A percentile compares a stretch with the other conserved stretches of the same genome.
Evolutionary conservation across 2,888 invertebrate genomes (phyloP).

Genomic region (Hydropsyche betteni): DNA sequence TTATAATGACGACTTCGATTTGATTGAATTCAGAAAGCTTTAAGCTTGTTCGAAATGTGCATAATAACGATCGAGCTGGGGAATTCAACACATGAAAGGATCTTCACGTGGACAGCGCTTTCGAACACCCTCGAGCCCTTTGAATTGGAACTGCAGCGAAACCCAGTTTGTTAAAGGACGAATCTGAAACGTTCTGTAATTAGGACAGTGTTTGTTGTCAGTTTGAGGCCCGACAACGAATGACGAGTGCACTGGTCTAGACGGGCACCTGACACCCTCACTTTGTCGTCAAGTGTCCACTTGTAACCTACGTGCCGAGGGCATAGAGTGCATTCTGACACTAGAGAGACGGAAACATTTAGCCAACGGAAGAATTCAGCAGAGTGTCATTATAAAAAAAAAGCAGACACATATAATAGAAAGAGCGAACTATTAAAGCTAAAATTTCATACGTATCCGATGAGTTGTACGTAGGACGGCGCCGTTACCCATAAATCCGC

Average conservation of each 20-base stretch:
- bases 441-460: too few species aligned
- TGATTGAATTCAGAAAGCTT: too few species aligned
- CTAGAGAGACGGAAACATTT: conserved; percentile 1
- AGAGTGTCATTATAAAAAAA: neutral
- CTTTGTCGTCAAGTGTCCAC: conserved; percentile 30
- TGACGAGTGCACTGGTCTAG: conserved; percentile 38
- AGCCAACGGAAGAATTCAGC: neutral
- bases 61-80: too few species aligned
- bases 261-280: conserved; percentile 32
- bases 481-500: conserved; percentile 24
- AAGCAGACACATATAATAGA: neutral
- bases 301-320: conserved; percentile 10
- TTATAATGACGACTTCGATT: too few species aligned
- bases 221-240: neutral
- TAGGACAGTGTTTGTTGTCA: conserved; percentile 33
- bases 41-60: too few species aligned
- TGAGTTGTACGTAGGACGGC: too few species aligned
- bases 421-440: neutral
- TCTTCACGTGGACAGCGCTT: neutral
- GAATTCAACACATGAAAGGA: too few species aligned
- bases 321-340: conserved; percentile 7
- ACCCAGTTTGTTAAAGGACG: neutral
- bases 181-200: conserved; percentile 9
- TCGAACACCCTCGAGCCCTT: too few species aligned
- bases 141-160: too few species aligned